phyloP scores from a whole-genome alignment of 2,797 vertebrate genomes.

The Schizothorax lantsangensis region DNA sequence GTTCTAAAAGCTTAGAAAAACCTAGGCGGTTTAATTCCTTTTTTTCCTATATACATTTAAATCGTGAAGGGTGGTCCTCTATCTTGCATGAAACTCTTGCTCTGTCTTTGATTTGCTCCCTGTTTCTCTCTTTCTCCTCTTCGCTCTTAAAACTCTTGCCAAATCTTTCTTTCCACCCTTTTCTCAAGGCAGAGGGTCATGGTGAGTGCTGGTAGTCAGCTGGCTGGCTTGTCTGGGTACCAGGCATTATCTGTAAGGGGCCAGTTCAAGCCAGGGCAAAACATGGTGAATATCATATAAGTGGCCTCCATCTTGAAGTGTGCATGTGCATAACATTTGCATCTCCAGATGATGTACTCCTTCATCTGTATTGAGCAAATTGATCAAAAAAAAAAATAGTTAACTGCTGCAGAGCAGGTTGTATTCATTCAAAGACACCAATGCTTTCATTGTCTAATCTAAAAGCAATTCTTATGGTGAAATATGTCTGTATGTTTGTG shows the following conservation, averaged over 20 bases:
- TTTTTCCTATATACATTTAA: not conserved
- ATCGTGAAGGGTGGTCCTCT: not conserved
- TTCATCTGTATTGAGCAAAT: slow-evolving; percentile 24
- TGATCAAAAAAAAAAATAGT: not conserved
- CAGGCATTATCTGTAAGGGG: slow-evolving; percentile 84
- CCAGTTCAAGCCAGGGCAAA: slow-evolving; percentile 84
- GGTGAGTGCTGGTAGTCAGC: slow-evolving; percentile 84
- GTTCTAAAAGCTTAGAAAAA: not conserved
- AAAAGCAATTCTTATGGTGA: slow-evolving; percentile 5
- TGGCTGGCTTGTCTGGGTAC: slow-evolving; percentile 83
- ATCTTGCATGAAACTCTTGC: slow-evolving; percentile 48
- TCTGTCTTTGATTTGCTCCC: slow-evolving; percentile 34
- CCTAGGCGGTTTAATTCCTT: not conserved
- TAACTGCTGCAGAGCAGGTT: slow-evolving; percentile 21
- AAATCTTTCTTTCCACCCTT: slow-evolving; percentile 81
- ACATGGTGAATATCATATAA: slow-evolving; percentile 85
- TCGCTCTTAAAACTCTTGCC: slow-evolving; percentile 78
- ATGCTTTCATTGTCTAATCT: slow-evolving; percentile 5
- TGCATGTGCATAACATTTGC: slow-evolving; percentile 82
- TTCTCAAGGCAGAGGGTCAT: slow-evolving; percentile 85
- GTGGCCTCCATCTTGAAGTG: slow-evolving; percentile 81
- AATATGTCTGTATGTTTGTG: slow-evolving; percentile 15
- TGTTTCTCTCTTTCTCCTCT: slow-evolving; percentile 52
- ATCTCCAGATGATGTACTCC: slow-evolving; percentile 65
- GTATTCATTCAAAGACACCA: slow-evolving; percentile 9